These are phyloP conservation scores for Petrocephalus sullivani DNA, from an alignment of 2,797 vertebrate species.

Conservation along the genomic window DNA sequence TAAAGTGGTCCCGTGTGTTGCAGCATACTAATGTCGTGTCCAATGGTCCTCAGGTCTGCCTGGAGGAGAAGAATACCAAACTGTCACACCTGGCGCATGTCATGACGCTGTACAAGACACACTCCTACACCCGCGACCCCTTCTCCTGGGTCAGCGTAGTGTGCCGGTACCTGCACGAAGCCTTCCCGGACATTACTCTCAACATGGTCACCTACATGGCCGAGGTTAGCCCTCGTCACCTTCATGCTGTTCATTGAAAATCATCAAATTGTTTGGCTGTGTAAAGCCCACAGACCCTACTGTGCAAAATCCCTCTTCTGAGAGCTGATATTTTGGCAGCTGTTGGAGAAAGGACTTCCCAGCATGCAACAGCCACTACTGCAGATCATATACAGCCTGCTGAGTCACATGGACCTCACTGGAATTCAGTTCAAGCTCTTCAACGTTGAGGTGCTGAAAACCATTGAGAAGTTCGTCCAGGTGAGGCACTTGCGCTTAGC, in stretches of 20 bases:
- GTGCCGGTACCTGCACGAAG: slow-evolving; percentile 94
- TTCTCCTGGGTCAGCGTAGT: slow-evolving; percentile 96
- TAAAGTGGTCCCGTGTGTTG: no score
- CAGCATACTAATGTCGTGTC: neutral
- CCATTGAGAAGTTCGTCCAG: slow-evolving; percentile 96
- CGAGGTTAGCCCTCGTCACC: slow-evolving; percentile 63
- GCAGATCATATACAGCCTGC: slow-evolving; percentile 93
- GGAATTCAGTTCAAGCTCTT: slow-evolving; percentile 89
- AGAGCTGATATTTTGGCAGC: slow-evolving; percentile 51
- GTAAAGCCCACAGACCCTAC: neutral
- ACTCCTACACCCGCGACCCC: slow-evolving; percentile 91
- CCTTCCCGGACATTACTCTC: slow-evolving; percentile 86
- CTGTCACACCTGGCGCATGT: slow-evolving; percentile 94
- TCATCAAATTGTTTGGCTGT: neutral
- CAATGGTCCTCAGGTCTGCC: slow-evolving; percentile 76
- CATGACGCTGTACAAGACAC: slow-evolving; percentile 97
- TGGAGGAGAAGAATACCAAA: slow-evolving; percentile 92
- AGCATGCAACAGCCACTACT: slow-evolving; percentile 93
- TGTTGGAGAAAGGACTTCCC: slow-evolving; percentile 92
- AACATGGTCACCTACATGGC: slow-evolving; percentile 96
- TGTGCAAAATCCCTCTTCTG: neutral
- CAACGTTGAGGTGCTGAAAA: slow-evolving; percentile 91
- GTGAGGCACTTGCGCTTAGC: slow-evolving; percentile 47
- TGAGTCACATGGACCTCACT: slow-evolving; percentile 94
- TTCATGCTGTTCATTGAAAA: neutral